These are phyloP conservation scores for Lycodopsis pacificus DNA, from an alignment of 2,797 vertebrate species.

Conservation along the genomic window DNA sequence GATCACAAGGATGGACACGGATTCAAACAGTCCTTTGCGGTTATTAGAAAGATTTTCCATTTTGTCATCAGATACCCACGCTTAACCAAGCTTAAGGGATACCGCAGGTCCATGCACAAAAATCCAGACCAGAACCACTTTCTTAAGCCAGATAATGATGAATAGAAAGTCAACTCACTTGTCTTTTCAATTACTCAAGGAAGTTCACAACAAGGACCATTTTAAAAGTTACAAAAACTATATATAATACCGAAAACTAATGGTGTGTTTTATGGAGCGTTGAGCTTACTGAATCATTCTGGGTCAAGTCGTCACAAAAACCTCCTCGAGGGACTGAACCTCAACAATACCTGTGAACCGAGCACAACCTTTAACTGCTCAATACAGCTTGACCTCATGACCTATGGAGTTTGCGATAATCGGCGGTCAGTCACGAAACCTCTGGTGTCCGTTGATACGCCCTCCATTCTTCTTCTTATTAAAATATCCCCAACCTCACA, in stretches of 20 bases:
- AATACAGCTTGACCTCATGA: slow-evolving; percentile 17
- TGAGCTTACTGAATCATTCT: neutral
- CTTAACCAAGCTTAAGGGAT: neutral
- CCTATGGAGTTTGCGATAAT: neutral
- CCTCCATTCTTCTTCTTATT: neutral
- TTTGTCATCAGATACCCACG: neutral
- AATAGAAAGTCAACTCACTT: neutral
- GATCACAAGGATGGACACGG: neutral
- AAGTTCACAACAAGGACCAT: neutral
- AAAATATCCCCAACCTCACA: slow-evolving; percentile 10
- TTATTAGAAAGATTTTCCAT: neutral
- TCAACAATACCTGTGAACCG: neutral
- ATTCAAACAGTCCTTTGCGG: neutral
- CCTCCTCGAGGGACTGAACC: neutral
- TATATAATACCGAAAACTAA: neutral
- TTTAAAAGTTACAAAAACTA: neutral
- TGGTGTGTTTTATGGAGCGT: neutral
- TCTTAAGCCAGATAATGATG: neutral
- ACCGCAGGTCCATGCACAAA: neutral
- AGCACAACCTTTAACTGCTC: slow-evolving; percentile 17
- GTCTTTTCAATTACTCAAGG: neutral
- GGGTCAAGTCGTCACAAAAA: neutral
- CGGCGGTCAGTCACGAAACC: slow-evolving; percentile 9
- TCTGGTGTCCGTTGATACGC: neutral
- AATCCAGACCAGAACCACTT: neutral